Conservation (phyloP, 2,888 invertebrate species). For the Pseudococcus viburni region DNA sequence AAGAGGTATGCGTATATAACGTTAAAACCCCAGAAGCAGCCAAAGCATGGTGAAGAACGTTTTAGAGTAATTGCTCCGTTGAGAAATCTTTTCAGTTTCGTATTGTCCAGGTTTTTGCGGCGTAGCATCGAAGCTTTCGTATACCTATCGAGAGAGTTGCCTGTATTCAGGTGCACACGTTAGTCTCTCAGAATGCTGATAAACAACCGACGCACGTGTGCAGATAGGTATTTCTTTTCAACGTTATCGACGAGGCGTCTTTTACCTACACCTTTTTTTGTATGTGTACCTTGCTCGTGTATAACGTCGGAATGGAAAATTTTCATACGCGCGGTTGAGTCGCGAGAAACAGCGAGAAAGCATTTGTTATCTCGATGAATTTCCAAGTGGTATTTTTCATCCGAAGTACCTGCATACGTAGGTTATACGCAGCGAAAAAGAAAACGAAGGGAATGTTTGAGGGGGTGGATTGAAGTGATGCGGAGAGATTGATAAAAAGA, state of each 20-base stretch:
- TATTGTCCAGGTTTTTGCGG: conserved; percentile 26
- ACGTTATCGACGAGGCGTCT: background rate
- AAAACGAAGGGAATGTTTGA: background rate
- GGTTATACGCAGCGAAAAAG: background rate
- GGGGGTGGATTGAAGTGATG: background rate
- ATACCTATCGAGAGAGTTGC: background rate
- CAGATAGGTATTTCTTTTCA: background rate
- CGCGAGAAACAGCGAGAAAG: background rate
- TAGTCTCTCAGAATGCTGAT: background rate
- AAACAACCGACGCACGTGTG: background rate
- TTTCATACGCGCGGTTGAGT: background rate
- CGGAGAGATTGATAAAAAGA: background rate
- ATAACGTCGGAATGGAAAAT: background rate
- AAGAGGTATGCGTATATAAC: background rate
- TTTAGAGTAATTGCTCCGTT: conserved; percentile 36
- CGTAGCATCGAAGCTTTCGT: background rate
- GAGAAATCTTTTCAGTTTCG: conserved; percentile 43
- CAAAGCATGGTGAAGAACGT: background rate
- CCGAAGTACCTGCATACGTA: background rate
- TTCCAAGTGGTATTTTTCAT: background rate
- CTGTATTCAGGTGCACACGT: background rate
- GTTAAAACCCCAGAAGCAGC: too few relatives aligned
- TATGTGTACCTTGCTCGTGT: background rate
- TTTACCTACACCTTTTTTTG: background rate
- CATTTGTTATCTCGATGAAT: background rate